Conservation (phyloP, 2,797 vertebrate species). For the Sebastes umbrosus region DNA sequence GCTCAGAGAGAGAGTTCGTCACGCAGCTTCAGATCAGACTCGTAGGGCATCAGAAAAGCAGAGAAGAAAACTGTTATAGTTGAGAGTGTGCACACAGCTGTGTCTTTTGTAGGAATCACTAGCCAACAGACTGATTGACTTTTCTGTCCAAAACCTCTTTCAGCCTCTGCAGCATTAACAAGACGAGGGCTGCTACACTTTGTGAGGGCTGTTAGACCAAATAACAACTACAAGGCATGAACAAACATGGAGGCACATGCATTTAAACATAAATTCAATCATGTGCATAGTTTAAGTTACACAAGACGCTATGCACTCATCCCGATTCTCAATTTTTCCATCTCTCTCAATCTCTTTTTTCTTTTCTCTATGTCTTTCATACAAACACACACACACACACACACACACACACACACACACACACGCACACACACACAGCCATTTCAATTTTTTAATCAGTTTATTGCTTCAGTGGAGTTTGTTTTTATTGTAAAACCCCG, state of each 20-base stretch:
- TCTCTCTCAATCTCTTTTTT: not conserved
- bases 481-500: slow-evolving; percentile 25
- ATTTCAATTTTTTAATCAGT: slow-evolving; percentile 23
- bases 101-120: slow-evolving; percentile 12
- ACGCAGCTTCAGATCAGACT: no score
- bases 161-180: slow-evolving; percentile 22
- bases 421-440: not conserved
- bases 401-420: not conserved
- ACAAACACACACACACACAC: not conserved
- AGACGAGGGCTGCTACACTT: not conserved
- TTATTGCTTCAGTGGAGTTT: slow-evolving; percentile 26
- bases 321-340: not conserved
- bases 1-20: not conserved
- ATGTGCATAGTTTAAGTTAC: not conserved
- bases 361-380: not conserved
- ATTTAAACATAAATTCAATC: not conserved
- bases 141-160: slow-evolving; percentile 41
- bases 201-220: not conserved
- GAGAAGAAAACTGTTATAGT: not conserved
- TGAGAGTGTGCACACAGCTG: not conserved
- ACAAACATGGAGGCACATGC: not conserved
- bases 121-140: slow-evolving; percentile 30
- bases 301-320: not conserved
- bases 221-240: not conserved
- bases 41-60: no score